phyloP scores from a whole-genome alignment of 2,888 invertebrate species.

The Cryptus armator region DNA sequence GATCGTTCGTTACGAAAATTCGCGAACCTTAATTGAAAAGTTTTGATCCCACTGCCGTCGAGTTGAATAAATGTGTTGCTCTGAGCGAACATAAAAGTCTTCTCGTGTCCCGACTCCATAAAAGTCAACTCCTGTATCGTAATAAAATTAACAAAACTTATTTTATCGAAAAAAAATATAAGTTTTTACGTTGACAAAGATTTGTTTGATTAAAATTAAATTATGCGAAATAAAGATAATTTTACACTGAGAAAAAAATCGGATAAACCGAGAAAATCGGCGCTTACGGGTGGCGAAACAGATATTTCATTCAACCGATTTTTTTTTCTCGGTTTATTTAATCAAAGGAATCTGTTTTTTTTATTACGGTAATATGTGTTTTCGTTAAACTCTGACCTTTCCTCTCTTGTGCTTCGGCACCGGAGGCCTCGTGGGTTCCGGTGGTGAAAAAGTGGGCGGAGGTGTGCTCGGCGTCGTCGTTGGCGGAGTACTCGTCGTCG shows the following conservation, averaged over 20 bases:
- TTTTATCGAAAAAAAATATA: not conserved
- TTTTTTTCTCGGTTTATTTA: not conserved
- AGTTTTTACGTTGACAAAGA: not conserved
- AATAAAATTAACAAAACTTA: not conserved
- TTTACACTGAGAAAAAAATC: not conserved
- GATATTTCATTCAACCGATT: too few species aligned
- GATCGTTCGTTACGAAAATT: too few species aligned
- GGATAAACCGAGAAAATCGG: too few species aligned
- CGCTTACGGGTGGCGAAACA: too few species aligned
- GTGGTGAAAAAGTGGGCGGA: conserved; percentile 84
- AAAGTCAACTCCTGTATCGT: conserved; percentile 90
- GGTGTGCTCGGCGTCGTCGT: conserved; percentile 85
- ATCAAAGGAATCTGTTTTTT: conserved; percentile 18
- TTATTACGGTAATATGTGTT: conserved; percentile 4
- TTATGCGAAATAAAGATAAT: not conserved
- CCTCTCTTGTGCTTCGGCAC: conserved; percentile 92
- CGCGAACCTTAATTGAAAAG: conserved; percentile 93
- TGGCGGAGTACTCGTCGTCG: conserved; percentile 86
- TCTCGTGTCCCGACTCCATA: conserved; percentile 93
- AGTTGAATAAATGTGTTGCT: conserved; percentile 96
- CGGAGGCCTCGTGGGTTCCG: conserved; percentile 87
- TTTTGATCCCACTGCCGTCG: conserved; percentile 95
- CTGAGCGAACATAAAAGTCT: conserved; percentile 96
- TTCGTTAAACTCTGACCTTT: conserved; percentile 75
- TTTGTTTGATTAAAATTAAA: not conserved